A percentile compares a stretch with the other conserved stretches of the same genome.
Conservation (phyloP, 2,888 invertebrate species). For the Unio delphinus region DNA sequence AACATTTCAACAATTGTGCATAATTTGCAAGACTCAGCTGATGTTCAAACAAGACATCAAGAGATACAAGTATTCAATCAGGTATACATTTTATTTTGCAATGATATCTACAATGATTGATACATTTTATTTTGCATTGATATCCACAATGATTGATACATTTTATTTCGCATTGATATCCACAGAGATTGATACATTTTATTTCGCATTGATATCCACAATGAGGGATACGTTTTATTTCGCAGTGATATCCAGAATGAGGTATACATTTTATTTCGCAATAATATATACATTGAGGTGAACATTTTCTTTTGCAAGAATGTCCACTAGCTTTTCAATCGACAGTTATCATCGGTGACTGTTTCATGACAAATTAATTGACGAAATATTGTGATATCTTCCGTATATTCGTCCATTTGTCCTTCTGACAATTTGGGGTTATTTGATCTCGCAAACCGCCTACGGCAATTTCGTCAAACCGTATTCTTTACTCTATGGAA, state of each 20-base stretch:
- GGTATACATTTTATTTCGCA: constrained; percentile 63
- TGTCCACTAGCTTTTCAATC: too few relatives aligned
- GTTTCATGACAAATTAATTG: too few relatives aligned
- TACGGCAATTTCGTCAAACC: too few relatives aligned
- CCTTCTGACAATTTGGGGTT: too few relatives aligned
- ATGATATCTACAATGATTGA: constrained; percentile 45
- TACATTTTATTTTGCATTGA: constrained; percentile 56
- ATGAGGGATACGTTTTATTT: constrained; percentile 64
- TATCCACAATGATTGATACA: constrained; percentile 46
- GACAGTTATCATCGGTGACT: too few relatives aligned
- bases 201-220: constrained; percentile 11
- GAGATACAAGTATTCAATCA: constrained; percentile 52
- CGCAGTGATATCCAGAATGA: constrained; percentile 36
- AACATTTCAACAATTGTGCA: too few relatives aligned
- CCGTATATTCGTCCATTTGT: too few relatives aligned
- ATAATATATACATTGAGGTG: constrained; percentile 25
- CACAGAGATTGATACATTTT: too few relatives aligned
- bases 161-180: constrained; percentile 56
- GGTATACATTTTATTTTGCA: constrained; percentile 63
- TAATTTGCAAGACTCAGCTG: constrained; percentile 20
- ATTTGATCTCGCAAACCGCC: too few relatives aligned
- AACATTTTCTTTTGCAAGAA: constrained; percentile 58
- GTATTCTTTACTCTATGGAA: too few relatives aligned
- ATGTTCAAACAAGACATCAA: constrained; percentile 54
- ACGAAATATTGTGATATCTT: too few relatives aligned